Evolutionary conservation across 1,140 invertebrate species (phyloP), one percentile per base, ranked within the genome.

Genomic region (Venturia canescens): DNA sequence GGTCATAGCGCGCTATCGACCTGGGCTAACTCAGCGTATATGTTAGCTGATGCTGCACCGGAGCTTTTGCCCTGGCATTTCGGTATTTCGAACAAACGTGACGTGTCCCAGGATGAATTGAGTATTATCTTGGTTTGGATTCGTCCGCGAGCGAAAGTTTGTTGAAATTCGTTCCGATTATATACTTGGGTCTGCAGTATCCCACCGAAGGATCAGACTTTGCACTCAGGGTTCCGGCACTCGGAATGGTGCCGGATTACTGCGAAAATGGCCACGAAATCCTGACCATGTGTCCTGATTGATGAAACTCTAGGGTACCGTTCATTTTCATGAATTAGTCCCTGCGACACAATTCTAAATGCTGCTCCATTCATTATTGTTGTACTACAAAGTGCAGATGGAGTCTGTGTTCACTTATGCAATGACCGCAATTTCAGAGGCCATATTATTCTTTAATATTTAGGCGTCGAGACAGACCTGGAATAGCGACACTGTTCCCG

Each of bases 291-390:
- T 23, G 53, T 57, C 21, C 7, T 23, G 53, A 23, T 5, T 57
- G 53, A 57, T 23, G 21, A 7, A 23, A 11, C 53, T 23, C 18
- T n/a, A n/a, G 53, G 53, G 53, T n/a, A 3, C 21, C 53, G 53
- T 57, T 57, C 53, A 57, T 57, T 57, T 23, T 57, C 53, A 57
- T 57, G 53, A 57, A 57, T 57, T 57, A 57, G 38, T 57, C 53
- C 4, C 53, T n/a, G 18, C 53, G 21, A 23, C 53, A 57, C 9
- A n/a, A 57, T 57, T 11, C 53, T 57, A 23, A 57, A 57, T 57
- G 7, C 5, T 57, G 15, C 53, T 23, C 21, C 53, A 57, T 57
- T 57, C 18, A 57, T 57, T 57, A 57, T 44, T 44, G 38, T 44
- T 44, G 38, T 44, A 44, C 38, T 44, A 11, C 38, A 44, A 44